These are phyloP conservation scores for Hemiscyllium ocellatum DNA, from an alignment of 2,113 vertebrate genomes.

Conservation along the genomic window DNA sequence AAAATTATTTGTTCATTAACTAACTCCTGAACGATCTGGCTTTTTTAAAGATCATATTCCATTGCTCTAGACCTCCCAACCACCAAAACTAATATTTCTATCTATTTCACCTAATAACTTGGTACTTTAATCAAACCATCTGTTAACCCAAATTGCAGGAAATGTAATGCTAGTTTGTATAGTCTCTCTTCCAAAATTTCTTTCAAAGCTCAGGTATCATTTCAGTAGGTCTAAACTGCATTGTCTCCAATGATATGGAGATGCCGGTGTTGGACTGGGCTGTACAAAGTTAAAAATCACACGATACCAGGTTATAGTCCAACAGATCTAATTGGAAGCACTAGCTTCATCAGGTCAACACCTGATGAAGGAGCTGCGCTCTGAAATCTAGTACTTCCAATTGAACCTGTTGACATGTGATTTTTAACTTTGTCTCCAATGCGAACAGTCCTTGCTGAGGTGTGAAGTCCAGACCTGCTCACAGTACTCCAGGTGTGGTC, in stretches of 20 bases:
- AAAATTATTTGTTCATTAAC: neutral
- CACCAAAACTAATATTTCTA: neutral
- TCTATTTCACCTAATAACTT: neutral
- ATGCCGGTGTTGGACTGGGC: too few relatives aligned
- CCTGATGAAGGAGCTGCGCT: too few relatives aligned
- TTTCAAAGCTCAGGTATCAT: neutral
- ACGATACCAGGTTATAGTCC: too few relatives aligned
- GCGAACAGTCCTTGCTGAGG: neutral
- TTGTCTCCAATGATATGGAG: neutral
- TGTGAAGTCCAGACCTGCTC: neutral
- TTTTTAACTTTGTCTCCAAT: neutral
- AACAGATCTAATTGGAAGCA: too few relatives aligned
- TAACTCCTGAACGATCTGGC: neutral
- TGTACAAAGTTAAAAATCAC: too few relatives aligned
- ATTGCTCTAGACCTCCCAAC: too few relatives aligned
- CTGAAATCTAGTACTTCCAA: too few relatives aligned
- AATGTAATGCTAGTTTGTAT: neutral
- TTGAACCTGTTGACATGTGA: too few relatives aligned
- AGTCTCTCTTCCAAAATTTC: neutral
- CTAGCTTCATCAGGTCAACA: too few relatives aligned
- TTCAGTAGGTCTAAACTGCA: neutral
- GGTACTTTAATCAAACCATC: neutral
- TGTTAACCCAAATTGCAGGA: neutral
- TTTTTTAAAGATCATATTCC: neutral
- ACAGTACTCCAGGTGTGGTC: neutral